Evolutionary conservation across 2,888 invertebrate species (phyloP), one percentile per base, ranked within the genome.

Genomic region (Dicycla oo): DNA sequence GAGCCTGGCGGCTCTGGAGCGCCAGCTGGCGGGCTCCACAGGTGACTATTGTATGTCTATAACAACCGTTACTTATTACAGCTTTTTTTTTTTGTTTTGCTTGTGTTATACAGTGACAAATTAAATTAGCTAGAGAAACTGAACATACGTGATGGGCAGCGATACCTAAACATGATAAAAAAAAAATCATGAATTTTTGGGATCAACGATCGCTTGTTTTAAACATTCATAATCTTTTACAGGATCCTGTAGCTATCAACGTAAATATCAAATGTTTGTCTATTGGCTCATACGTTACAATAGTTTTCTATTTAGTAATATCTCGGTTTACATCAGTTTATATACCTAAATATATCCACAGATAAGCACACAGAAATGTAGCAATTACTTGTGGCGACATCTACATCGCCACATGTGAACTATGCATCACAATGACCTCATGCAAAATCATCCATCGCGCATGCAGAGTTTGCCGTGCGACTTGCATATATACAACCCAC

Each of bases 1-100:
- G 47, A 96, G 95, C 61, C 82, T 96, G 10, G 96, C 96, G 8
- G 96, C 96, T 4, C 77, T 96, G 20, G 96, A 96, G 87, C 86
- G 96, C 5, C 96, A 96, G 77, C 90, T 96, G 18, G 95, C 95
- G 0, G 95, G 95, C 15, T 88, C 94, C 6, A 87, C 91, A 6
- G 86, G 92, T 15, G 85, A 89, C 38, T 69, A 58, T 62, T 67
- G 73, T 80, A 80, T 80, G 81, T 80, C 20, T 18, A 49, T 54
- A n/a, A 7, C 53, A 6, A 38, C 13, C 47, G 8, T 54, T 64
- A 13, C 7, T 34, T 66, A 49, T 51, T 47, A 47, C 47, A 53
- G 23, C 13, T 43, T 34, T 34, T n/a, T n/a, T n/a, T n/a, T n/a
- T n/a, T n/a, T n/a, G n/a, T n/a, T n/a, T n/a, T n/a, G n/a, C n/a